phyloP scores from a whole-genome alignment of 2,113 vertebrate genomes.

The Acrocephalus kingi region DNA sequence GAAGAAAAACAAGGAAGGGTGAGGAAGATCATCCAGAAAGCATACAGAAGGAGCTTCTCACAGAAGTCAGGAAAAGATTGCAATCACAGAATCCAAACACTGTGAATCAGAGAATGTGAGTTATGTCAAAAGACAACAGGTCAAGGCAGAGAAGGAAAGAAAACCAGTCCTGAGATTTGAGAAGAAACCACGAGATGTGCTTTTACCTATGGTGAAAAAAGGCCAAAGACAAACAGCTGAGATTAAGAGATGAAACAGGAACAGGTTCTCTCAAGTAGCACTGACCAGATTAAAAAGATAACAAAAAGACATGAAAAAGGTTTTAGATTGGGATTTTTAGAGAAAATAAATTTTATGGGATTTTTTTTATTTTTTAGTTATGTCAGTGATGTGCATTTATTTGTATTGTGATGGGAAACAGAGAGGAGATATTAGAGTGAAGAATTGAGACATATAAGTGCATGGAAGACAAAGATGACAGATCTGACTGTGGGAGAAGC shows the following conservation, averaged over 20 bases:
- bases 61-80: not conserved
- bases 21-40: not conserved
- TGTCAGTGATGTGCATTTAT: not conserved
- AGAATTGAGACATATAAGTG: not conserved
- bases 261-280: not conserved
- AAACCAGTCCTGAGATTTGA: not conserved
- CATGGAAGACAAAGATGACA: not conserved
- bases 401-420: not conserved
- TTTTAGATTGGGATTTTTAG: not conserved
- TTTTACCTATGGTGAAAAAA: not conserved
- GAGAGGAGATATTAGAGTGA: not conserved
- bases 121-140: not conserved
- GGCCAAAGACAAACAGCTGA: not conserved
- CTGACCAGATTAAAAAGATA: not conserved
- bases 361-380: not conserved
- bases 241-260: not conserved
- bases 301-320: not conserved
- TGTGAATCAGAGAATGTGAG: not conserved
- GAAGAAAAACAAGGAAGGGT: not conserved
- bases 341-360: accelerated
- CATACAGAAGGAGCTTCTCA: not conserved
- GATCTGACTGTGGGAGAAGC: not conserved
- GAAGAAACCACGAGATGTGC: not conserved
- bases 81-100: not conserved
- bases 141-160: not conserved